phyloP scores from a whole-genome alignment of 1,140 invertebrate genomes.

The Zaprionus capensis region DNA sequence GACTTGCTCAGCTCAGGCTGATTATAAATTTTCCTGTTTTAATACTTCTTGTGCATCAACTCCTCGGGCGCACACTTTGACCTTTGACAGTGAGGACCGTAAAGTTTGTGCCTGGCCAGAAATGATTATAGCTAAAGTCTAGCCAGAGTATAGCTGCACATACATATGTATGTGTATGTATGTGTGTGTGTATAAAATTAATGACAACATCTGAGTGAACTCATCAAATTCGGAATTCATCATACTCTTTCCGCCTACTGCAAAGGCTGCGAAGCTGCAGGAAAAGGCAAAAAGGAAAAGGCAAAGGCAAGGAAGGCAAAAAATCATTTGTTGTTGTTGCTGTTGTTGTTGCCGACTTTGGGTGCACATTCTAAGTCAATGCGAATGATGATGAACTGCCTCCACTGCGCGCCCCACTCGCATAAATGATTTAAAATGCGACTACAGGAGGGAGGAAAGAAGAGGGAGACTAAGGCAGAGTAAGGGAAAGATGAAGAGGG shows the following conservation, averaged over 20 bases:
- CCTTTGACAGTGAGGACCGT: constrained; percentile 15
- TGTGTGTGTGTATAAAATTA: constrained; percentile 65
- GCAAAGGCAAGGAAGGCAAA: constrained; percentile 2
- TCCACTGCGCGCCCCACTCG: constrained; percentile 46
- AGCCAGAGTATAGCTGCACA: neutral
- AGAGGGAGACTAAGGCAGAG: neutral
- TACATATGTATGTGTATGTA: neutral
- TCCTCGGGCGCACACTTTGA: constrained; percentile 38
- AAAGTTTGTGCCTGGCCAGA: neutral
- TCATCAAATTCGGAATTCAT: constrained; percentile 83
- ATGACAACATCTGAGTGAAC: constrained; percentile 82
- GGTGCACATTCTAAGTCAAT: constrained; percentile 82
- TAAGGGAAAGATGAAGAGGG: neutral
- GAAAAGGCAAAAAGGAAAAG: constrained; percentile 19
- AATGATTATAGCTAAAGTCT: constrained; percentile 27
- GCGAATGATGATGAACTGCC: constrained; percentile 79
- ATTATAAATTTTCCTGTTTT: constrained; percentile 32
- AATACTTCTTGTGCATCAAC: neutral
- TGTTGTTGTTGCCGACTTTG: constrained; percentile 38
- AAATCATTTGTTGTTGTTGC: neutral
- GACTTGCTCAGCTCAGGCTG: constrained; percentile 5
- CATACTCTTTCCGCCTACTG: constrained; percentile 80
- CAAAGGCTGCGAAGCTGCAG: constrained; percentile 39
- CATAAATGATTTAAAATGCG: constrained; percentile 80
- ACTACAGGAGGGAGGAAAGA: neutral